Evolutionary conservation across 2,797 vertebrate species (phyloP).

Genomic region (Bradypodion pumilum): DNA sequence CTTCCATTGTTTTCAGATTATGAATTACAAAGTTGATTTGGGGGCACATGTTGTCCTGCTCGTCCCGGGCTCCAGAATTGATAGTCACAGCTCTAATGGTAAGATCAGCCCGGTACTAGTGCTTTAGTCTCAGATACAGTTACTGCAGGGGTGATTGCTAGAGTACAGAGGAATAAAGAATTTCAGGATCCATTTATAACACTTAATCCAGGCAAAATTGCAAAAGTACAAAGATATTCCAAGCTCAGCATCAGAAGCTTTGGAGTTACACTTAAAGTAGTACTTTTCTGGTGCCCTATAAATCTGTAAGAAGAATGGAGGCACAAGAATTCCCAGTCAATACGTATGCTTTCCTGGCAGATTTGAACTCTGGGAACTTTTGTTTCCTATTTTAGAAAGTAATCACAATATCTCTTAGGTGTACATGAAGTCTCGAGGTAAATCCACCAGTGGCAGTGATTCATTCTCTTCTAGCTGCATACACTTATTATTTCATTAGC

Average conservation of each 20-base stretch:
- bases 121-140: not conserved
- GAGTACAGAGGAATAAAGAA: not conserved
- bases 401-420: conserved; percentile 2
- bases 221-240: not conserved
- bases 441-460: not conserved
- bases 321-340: not conserved
- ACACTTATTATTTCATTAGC: conserved; percentile 4
- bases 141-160: not conserved
- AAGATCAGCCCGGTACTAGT: not conserved
- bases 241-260: not conserved
- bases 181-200: not conserved
- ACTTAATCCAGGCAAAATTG: not conserved
- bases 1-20: too few relatives aligned
- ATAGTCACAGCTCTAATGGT: too few relatives aligned
- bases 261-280: not conserved
- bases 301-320: not conserved
- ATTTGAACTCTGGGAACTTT: not conserved
- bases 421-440: conserved; percentile 2
- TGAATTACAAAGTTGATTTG: too few relatives aligned
- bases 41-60: too few relatives aligned
- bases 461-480: conserved; percentile 25
- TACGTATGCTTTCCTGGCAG: not conserved
- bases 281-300: not conserved
- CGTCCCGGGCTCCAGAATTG: too few relatives aligned
- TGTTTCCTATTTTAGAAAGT: conserved; percentile 21